Conservation (phyloP, 2,797 vertebrate genomes). For the Chelidonichthys spinosus region DNA sequence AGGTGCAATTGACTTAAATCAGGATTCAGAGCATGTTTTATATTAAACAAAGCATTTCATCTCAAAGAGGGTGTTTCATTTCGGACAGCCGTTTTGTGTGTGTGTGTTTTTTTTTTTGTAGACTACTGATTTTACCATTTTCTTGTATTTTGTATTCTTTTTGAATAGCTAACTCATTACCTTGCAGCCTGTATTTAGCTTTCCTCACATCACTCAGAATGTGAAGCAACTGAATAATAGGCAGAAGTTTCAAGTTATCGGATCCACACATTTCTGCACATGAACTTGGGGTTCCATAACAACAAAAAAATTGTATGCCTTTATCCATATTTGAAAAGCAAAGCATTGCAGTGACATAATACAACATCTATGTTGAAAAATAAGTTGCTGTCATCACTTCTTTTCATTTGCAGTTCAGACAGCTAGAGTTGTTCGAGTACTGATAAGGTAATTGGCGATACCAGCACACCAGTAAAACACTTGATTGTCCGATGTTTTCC, state of each 20-base stretch:
- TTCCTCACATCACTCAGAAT: neutral
- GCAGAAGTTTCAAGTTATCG: neutral
- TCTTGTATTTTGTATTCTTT: constrained; percentile 11
- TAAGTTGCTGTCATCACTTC: neutral
- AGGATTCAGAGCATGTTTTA: constrained; percentile 56
- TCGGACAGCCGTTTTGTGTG: constrained; percentile 17
- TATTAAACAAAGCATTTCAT: constrained; percentile 33
- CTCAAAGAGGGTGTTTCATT: constrained; percentile 15
- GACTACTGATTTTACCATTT: neutral
- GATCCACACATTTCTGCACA: neutral
- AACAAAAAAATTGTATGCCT: neutral
- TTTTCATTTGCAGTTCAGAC: neutral
- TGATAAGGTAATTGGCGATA: neutral
- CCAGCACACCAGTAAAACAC: too few relatives aligned
- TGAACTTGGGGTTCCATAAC: neutral
- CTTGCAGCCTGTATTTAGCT: constrained; percentile 7
- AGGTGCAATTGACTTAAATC: constrained; percentile 55
- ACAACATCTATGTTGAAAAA: neutral
- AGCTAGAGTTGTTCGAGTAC: neutral
- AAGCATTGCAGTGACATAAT: neutral
- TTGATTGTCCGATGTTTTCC: too few relatives aligned
- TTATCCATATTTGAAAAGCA: neutral
- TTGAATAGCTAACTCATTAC: neutral
- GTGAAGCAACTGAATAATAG: constrained; percentile 10
- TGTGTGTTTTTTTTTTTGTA: neutral